Evolutionary conservation across 2,113 vertebrate species (phyloP).

Genomic region (Actinemys pallida): DNA sequence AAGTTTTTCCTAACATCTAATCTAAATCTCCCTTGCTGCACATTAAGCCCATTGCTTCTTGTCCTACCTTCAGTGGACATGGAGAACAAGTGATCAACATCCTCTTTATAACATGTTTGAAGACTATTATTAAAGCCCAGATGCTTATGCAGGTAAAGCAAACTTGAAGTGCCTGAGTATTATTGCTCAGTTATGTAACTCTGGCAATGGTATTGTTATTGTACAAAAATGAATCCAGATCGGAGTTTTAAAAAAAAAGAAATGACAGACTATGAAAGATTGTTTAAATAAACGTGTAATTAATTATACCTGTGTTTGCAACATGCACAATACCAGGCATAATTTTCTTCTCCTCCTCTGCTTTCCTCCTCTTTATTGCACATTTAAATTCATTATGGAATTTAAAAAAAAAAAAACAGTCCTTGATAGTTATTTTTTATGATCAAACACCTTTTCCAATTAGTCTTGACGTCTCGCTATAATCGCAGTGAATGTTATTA

Average conservation of each 20-base stretch:
- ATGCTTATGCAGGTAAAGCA: background rate
- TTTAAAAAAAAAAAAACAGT: background rate
- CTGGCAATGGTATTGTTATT: background rate
- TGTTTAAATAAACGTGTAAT: conserved; percentile 55
- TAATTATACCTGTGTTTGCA: conserved; percentile 66
- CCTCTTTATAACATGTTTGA: no score
- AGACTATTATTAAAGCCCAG: background rate
- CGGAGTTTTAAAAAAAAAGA: conserved; percentile 6
- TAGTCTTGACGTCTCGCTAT: conserved; percentile 65
- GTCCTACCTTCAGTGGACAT: no score
- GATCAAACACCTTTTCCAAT: conserved; percentile 76
- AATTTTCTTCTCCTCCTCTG: conserved; percentile 50
- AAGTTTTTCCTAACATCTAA: no score
- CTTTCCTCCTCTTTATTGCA: conserved; percentile 38
- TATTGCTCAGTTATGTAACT: background rate
- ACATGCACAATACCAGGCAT: conserved; percentile 7
- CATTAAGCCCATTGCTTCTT: no score
- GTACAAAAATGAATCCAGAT: background rate
- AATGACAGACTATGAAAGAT: background rate
- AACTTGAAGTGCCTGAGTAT: background rate
- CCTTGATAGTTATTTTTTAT: conserved; percentile 64
- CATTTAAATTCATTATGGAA: conserved; percentile 63
- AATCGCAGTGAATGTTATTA: conserved; percentile 73
- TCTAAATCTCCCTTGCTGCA: no score
- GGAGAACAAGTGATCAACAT: no score